Conservation (phyloP, 2,113 vertebrate genomes). For the Myrmecobius fasciatus region DNA sequence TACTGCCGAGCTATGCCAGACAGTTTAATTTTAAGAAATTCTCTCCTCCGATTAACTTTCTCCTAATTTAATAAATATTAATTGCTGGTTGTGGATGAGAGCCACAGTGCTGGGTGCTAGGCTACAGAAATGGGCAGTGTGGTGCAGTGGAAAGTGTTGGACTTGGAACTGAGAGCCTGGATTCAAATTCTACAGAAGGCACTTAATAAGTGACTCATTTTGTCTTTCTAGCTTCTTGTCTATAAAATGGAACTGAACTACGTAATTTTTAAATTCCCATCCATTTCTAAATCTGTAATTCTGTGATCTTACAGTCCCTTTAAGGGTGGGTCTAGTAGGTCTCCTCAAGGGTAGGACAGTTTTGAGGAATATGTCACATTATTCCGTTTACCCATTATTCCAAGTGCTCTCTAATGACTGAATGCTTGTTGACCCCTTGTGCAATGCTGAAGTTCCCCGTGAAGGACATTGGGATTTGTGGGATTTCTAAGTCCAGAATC, state of each 20-base stretch:
- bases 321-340: neutral
- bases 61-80: neutral
- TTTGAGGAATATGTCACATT: neutral
- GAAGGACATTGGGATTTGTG: neutral
- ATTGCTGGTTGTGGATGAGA: neutral
- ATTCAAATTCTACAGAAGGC: neutral
- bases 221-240: neutral
- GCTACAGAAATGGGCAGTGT: neutral
- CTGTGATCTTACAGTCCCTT: neutral
- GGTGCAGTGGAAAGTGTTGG: neutral
- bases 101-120: neutral
- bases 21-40: neutral
- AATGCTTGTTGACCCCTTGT: rapidly evolving
- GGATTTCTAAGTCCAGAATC: neutral
- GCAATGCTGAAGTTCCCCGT: too few relatives aligned
- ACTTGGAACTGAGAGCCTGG: neutral
- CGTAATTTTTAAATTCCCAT: neutral
- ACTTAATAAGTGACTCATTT: neutral
- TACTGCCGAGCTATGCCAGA: neutral
- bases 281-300: neutral
- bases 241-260: neutral
- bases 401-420: neutral
- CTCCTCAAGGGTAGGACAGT: neutral
- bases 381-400: neutral
- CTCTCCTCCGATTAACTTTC: neutral